phyloP scores from a whole-genome alignment of 2,797 vertebrate species.

The Poeciliopsis presidionis region DNA sequence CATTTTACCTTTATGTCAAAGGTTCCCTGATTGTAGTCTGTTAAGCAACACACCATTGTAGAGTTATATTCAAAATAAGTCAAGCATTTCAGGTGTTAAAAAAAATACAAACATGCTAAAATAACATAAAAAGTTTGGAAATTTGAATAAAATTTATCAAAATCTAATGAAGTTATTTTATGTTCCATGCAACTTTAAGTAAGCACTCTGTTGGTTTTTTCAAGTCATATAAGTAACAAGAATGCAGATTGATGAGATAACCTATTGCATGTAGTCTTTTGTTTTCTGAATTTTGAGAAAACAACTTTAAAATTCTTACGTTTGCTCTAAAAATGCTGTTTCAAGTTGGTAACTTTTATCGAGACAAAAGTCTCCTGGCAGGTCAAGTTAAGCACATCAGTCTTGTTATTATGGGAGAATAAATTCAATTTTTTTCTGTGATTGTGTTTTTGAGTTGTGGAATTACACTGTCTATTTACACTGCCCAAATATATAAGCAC shows the following conservation, averaged over 20 bases:
- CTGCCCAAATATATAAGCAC: background rate
- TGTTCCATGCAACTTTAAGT: background rate
- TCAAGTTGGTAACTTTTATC: background rate
- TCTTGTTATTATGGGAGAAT: background rate
- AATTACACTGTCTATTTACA: background rate
- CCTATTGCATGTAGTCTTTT: background rate
- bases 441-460: background rate
- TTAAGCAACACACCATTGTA: background rate
- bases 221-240: background rate
- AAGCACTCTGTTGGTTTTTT: background rate
- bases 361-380: background rate
- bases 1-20: background rate
- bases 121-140: background rate
- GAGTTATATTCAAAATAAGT: background rate
- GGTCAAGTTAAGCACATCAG: background rate
- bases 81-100: background rate
- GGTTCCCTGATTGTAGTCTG: background rate
- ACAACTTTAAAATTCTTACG: background rate
- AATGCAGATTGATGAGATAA: background rate
- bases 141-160: background rate
- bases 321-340: background rate
- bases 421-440: background rate
- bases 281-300: background rate
- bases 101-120: background rate
- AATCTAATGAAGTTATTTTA: background rate